Evolutionary conservation across 2,113 vertebrate genomes (phyloP).

Genomic region (Oxyruncus cristatus): DNA sequence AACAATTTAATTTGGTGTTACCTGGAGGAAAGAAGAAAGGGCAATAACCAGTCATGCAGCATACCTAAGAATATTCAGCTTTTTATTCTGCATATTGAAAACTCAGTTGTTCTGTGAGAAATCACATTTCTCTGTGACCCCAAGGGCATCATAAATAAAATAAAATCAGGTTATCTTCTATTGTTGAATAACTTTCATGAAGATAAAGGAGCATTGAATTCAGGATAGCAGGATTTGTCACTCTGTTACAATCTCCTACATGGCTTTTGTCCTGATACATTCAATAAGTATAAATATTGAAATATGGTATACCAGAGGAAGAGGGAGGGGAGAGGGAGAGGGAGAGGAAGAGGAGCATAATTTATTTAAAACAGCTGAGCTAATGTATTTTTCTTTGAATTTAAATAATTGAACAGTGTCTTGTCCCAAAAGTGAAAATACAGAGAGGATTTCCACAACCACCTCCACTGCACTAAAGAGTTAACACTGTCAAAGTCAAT

Average conservation of each 20-base stretch:
- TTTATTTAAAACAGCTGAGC: neutral
- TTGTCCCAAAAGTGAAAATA: neutral
- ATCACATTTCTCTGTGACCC: neutral
- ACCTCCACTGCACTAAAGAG: neutral
- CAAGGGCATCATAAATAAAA: neutral
- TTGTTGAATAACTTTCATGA: neutral
- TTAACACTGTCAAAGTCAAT: slow-evolving; percentile 31
- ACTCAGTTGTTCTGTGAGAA: neutral
- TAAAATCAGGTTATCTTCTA: neutral
- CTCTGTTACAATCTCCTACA: neutral
- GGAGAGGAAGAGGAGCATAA: neutral
- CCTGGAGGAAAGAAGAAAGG: neutral
- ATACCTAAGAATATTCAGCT: neutral
- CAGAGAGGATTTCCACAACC: neutral
- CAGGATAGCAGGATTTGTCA: neutral
- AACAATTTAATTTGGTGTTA: slow-evolving; percentile 6
- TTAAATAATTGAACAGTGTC: neutral
- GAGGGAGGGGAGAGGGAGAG: no score
- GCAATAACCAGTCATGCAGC: neutral
- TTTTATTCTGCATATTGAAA: neutral
- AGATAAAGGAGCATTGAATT: neutral
- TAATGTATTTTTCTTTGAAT: neutral
- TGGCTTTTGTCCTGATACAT: neutral
- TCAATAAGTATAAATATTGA: neutral
- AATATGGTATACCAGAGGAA: neutral